These are phyloP conservation scores for Motacilla tschutschensis DNA, from an alignment of 2,113 vertebrate species.

Conservation along the genomic window DNA sequence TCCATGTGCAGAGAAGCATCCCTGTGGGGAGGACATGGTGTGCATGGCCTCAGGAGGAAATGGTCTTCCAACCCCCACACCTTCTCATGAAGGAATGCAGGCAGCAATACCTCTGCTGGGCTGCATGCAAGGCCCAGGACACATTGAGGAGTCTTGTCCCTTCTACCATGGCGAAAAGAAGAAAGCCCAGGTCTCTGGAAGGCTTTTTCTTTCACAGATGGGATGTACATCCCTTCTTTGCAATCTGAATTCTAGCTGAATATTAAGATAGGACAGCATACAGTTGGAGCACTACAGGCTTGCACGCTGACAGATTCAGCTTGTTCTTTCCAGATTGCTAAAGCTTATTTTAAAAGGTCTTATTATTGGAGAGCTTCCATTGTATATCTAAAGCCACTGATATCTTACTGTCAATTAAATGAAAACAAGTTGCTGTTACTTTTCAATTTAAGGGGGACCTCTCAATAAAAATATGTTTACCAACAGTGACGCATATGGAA, in stretches of 20 bases:
- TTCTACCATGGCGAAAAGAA: neutral
- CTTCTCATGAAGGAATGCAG: neutral
- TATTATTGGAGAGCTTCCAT: conserved; percentile 38
- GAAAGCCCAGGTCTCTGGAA: neutral
- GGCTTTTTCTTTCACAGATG: neutral
- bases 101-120: neutral
- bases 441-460: conserved; percentile 22
- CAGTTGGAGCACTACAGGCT: neutral
- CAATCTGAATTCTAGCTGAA: neutral
- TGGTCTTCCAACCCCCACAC: neutral
- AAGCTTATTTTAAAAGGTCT: conserved; percentile 41
- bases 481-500: neutral
- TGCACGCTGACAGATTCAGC: neutral
- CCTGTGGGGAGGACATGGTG: neutral
- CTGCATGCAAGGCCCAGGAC: neutral
- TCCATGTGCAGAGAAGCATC: neutral
- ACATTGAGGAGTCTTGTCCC: neutral
- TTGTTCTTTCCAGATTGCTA: conserved; percentile 29
- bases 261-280: neutral
- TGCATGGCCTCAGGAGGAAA: neutral
- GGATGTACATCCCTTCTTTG: neutral
- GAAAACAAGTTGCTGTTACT: conserved; percentile 42
- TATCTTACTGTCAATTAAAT: conserved; percentile 35
- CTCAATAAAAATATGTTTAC: conserved; percentile 39
- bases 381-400: conserved; percentile 44